These are phyloP conservation scores for Pluvianellus socialis DNA, from an alignment of 2,113 vertebrate genomes.

Conservation along the genomic window DNA sequence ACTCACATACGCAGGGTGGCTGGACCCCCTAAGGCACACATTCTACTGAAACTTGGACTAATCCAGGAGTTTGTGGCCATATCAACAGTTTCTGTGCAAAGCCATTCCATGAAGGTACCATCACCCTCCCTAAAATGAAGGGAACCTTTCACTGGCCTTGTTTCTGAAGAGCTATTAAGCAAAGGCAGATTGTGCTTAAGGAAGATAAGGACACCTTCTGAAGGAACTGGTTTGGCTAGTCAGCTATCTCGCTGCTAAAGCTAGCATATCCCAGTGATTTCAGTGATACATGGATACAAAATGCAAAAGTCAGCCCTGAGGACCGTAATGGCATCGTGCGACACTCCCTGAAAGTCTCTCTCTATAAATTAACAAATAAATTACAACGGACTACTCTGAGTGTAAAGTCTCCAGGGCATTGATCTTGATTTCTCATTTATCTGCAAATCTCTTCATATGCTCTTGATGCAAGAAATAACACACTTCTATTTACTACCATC, in stretches of 20 bases:
- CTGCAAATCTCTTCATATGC: background rate
- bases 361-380: constrained; percentile 50
- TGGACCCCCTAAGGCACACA: background rate
- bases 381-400: background rate
- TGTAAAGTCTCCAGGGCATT: constrained; percentile 31
- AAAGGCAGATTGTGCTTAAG: background rate
- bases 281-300: constrained; percentile 22
- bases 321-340: background rate
- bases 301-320: constrained; percentile 39
- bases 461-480: background rate
- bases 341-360: constrained; percentile 9
- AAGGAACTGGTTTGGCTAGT: constrained; percentile 50
- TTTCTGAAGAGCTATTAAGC: background rate
- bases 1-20: fast-evolving
- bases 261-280: constrained; percentile 16
- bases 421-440: constrained; percentile 26
- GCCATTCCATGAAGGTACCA: background rate
- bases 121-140: background rate
- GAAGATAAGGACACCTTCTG: constrained; percentile 4
- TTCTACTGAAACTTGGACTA: background rate
- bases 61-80: background rate
- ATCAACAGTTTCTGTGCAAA: background rate
- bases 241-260: constrained; percentile 39
- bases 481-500: background rate
- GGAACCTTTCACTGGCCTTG: background rate